Conservation (phyloP, 2,797 vertebrate genomes). For the Anas georgica region DNA sequence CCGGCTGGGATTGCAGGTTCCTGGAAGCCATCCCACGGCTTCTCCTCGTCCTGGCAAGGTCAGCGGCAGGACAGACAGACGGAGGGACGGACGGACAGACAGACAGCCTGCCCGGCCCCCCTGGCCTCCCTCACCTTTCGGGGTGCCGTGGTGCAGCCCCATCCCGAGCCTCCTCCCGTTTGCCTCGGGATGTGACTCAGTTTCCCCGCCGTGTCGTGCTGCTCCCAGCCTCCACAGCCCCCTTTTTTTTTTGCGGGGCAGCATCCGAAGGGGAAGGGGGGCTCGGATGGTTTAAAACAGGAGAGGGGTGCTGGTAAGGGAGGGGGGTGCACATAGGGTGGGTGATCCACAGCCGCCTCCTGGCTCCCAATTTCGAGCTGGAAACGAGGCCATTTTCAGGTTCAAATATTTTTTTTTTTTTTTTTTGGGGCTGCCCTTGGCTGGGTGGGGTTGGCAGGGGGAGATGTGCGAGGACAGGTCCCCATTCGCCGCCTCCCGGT, state of each 20-base stretch:
- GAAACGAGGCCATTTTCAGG: not conserved
- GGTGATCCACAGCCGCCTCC: not conserved
- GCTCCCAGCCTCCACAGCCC: too few relatives aligned
- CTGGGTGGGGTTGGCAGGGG: not conserved
- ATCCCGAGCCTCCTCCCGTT: too few relatives aligned
- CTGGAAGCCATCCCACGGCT: not conserved
- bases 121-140: not conserved
- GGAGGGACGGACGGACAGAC: not conserved
- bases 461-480: not conserved
- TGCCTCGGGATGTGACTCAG: too few relatives aligned
- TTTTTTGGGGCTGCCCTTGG: not conserved
- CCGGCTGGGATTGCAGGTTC: not conserved
- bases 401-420: too few relatives aligned
- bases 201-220: too few relatives aligned
- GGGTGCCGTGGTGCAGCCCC: not conserved
- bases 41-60: not conserved
- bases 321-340: not conserved
- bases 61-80: not conserved
- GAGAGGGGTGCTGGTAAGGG: too few relatives aligned
- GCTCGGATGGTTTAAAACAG: fast-evolving
- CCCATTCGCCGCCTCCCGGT: too few relatives aligned
- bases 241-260: too few relatives aligned
- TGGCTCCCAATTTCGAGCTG: not conserved
- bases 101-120: not conserved
- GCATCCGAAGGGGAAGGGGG: too few relatives aligned